phyloP scores from a whole-genome alignment of 2,113 vertebrate genomes.

The Sinocyclocheilus anshuiensis region DNA sequence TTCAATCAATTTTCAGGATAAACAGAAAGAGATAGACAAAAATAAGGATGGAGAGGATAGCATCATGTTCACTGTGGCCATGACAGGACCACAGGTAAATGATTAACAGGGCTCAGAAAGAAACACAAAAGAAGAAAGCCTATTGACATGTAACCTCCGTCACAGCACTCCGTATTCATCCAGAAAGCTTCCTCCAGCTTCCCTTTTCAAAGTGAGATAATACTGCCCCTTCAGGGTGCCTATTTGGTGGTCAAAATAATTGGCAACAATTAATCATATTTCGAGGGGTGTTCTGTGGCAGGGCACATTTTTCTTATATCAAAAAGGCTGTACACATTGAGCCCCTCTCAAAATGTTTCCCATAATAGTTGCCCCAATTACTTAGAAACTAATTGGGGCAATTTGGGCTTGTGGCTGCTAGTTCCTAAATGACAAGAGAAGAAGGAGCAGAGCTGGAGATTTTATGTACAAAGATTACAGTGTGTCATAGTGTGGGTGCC shows the following conservation, averaged over 20 bases:
- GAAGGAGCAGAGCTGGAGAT: background rate
- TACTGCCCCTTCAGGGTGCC: constrained; percentile 36
- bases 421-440: background rate
- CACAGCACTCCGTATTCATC: background rate
- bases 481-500: background rate
- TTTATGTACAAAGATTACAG: constrained; percentile 1
- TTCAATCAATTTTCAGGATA: background rate
- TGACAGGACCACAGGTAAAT: background rate
- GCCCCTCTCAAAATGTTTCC: constrained; percentile 4
- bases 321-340: constrained; percentile 17
- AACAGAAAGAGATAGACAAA: background rate
- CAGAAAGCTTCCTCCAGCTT: background rate
- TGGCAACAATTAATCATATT: constrained; percentile 34
- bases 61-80: background rate
- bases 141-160: constrained; percentile 36
- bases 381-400: constrained; percentile 25
- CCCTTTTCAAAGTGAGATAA: constrained; percentile 34
- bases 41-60: background rate
- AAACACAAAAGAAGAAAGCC: constrained; percentile 10
- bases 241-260: constrained; percentile 40
- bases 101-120: constrained; percentile 13
- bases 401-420: constrained; percentile 24
- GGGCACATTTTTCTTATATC: constrained; percentile 33
- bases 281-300: constrained; percentile 13
- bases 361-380: constrained; percentile 21